Conservation (phyloP, 1,140 invertebrate species). For the Eciton burchellii region DNA sequence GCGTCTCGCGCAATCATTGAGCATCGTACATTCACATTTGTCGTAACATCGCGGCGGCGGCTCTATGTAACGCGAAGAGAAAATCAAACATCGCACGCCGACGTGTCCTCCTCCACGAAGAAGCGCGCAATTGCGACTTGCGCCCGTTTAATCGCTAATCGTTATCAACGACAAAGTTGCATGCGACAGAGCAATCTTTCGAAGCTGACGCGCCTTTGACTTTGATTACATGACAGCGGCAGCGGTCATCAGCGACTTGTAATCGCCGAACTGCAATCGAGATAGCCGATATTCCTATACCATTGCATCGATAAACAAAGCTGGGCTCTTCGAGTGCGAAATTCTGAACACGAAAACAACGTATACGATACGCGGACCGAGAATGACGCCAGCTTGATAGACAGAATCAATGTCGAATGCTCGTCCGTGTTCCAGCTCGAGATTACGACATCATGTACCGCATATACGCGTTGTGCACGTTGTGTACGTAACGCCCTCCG, state of each 20-base stretch:
- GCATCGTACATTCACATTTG: conserved; percentile 25
- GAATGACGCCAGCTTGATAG: background rate
- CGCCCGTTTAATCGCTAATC: background rate
- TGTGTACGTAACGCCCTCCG: no score
- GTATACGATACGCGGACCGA: background rate
- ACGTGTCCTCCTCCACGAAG: background rate
- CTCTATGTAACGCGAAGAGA: conserved; percentile 19
- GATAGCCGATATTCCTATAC: no score
- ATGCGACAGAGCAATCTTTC: no score
- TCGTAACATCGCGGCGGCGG: conserved; percentile 20
- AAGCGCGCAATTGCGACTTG: background rate
- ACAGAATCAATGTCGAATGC: background rate
- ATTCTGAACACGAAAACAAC: background rate
- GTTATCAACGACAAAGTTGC: background rate
- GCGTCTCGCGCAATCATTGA: conserved; percentile 46
- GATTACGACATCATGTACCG: background rate
- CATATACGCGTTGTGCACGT: background rate
- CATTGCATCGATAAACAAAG: background rate
- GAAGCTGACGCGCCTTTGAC: background rate
- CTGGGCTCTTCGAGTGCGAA: background rate
- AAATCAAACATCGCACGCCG: conserved; percentile 28
- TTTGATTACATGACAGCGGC: background rate
- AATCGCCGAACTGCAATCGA: no score
- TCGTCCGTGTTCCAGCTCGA: background rate
- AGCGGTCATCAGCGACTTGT: no score